A percentile compares a stretch with the other conserved stretches of the same genome.
phyloP scores from a whole-genome alignment of 2,797 vertebrate genomes.

The Numenius phaeopus region DNA sequence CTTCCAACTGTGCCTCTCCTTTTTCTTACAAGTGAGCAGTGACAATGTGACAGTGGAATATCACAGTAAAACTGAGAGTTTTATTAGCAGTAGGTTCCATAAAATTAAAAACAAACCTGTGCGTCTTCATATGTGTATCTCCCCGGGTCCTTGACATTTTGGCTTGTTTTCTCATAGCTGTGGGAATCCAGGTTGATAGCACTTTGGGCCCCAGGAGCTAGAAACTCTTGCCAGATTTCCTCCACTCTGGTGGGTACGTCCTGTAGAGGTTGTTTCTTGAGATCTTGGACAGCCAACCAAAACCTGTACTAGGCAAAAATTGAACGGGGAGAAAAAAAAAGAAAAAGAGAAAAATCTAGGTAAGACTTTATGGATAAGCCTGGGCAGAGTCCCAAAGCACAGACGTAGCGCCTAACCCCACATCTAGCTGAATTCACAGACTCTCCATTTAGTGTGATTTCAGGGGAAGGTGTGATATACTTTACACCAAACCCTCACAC shows the following conservation, averaged over 20 bases:
- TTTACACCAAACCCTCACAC: neutral
- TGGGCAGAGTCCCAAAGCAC: neutral
- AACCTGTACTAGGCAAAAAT: constrained; percentile 82
- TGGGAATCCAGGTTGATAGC: constrained; percentile 97
- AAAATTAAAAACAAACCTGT: constrained; percentile 85
- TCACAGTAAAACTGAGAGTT: neutral
- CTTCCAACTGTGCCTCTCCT: constrained; percentile 27
- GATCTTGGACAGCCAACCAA: constrained; percentile 95
- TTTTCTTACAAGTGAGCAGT: constrained; percentile 15
- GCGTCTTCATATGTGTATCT: constrained; percentile 96
- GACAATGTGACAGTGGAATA: neutral
- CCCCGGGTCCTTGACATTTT: constrained; percentile 94
- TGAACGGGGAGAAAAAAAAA: neutral
- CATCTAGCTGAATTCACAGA: neutral
- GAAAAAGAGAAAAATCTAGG: neutral
- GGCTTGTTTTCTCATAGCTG: constrained; percentile 95
- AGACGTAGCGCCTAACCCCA: neutral
- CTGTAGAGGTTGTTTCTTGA: constrained; percentile 91
- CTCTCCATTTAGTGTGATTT: neutral
- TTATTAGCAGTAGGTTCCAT: constrained; percentile 25
- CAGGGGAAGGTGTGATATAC: neutral
- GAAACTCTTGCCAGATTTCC: constrained; percentile 97
- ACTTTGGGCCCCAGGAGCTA: constrained; percentile 93
- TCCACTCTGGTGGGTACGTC: constrained; percentile 89
- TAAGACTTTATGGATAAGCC: neutral